A percentile compares a stretch with the other conserved stretches of the same genome.
Evolutionary conservation across 2,888 invertebrate species (phyloP).

Genomic region (Agapostemon virescens): DNA sequence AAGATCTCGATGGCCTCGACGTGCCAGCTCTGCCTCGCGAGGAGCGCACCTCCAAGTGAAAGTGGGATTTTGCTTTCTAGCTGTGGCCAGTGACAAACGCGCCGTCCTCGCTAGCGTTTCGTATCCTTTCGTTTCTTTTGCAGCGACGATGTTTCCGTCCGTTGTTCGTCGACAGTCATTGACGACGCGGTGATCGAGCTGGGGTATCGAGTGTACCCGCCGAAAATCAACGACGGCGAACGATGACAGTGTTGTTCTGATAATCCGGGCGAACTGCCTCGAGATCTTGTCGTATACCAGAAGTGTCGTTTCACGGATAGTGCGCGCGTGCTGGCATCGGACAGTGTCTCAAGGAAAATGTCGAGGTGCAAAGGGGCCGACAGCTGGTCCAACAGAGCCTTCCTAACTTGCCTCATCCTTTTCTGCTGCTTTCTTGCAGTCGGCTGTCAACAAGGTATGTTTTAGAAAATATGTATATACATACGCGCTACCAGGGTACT

Average conservation of each 20-base stretch:
- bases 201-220: neutral
- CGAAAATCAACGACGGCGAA: conserved; percentile 6
- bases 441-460: conserved; percentile 55
- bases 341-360: conserved; percentile 39
- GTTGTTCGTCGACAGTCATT: conserved; percentile 21
- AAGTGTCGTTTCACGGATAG: conserved; percentile 15
- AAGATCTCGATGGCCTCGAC: conserved; percentile 74
- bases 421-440: conserved; percentile 32
- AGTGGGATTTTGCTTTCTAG: conserved; percentile 80
- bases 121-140: conserved; percentile 13
- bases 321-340: conserved; percentile 19
- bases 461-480: neutral
- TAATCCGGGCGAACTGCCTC: conserved; percentile 29
- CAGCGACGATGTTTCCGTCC: conserved; percentile 37
- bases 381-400: conserved; percentile 13
- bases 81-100: conserved; percentile 68
- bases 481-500: neutral
- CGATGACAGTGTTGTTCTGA: conserved; percentile 39
- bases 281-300: conserved; percentile 8
- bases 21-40: conserved; percentile 70
- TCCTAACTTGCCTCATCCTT: conserved; percentile 51
- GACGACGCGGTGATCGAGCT: neutral
- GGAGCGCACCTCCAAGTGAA: conserved; percentile 75
- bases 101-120: conserved; percentile 58
- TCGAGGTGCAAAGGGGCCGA: conserved; percentile 14